Evolutionary conservation across 2,113 vertebrate genomes (phyloP).

Genomic region (Reinhardtius hippoglossoides): DNA sequence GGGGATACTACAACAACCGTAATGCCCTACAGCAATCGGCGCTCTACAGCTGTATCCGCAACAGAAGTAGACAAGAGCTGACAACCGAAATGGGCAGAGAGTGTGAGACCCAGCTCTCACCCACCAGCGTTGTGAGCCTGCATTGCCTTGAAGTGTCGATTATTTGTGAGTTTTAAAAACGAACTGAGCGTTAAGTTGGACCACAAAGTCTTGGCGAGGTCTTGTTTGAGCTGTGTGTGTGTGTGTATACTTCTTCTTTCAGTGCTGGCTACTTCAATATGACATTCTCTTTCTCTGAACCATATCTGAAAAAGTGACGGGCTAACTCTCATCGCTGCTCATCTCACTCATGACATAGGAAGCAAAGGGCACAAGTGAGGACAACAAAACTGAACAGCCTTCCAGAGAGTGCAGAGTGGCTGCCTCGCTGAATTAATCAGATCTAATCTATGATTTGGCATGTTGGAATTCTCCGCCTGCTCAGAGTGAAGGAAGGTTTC

Average conservation of each 20-base stretch:
- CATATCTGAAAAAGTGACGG: conserved; percentile 19
- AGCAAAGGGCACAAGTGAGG: conserved; percentile 24
- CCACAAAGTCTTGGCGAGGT: background rate
- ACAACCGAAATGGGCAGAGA: conserved; percentile 33
- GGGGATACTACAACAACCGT: conserved; percentile 49
- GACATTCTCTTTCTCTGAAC: conserved; percentile 21
- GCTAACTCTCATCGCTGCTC: conserved; percentile 11
- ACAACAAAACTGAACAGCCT: conserved; percentile 28
- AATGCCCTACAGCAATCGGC: conserved; percentile 48
- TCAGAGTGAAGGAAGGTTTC: background rate
- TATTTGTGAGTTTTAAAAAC: conserved; percentile 10
- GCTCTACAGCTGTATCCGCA: conserved; percentile 35
- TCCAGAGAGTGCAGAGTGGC: conserved; percentile 20
- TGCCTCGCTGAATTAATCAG: conserved; percentile 30
- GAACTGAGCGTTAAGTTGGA: background rate
- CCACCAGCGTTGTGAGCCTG: conserved; percentile 20
- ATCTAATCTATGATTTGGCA: conserved; percentile 4
- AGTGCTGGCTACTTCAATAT: conserved; percentile 11
- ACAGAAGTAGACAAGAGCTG: conserved; percentile 28
- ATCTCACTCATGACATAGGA: conserved; percentile 9
- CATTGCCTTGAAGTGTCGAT: conserved; percentile 3
- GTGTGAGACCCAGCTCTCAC: conserved; percentile 25
- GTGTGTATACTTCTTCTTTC: background rate
- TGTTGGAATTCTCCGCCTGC: conserved; percentile 13
- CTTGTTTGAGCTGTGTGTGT: conserved; percentile 33